These are phyloP conservation scores for Corythoichthys intestinalis DNA, from an alignment of 2,113 vertebrate genomes.

Conservation along the genomic window DNA sequence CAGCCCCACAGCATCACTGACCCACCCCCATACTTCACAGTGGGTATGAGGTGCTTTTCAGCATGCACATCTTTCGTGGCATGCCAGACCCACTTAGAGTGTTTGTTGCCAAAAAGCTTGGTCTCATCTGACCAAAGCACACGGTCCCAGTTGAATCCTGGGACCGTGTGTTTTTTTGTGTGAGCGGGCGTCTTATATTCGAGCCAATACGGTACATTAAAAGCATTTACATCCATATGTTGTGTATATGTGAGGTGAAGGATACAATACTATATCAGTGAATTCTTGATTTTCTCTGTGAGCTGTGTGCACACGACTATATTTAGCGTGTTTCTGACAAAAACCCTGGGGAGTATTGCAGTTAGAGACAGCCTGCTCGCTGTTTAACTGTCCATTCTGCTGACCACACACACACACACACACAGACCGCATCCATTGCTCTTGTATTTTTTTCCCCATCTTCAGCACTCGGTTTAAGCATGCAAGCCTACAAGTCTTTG, in stretches of 20 bases:
- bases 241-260: constrained; percentile 1
- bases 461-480: constrained; percentile 13
- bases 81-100: too few species aligned
- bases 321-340: constrained; percentile 44
- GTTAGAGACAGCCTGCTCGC: constrained; percentile 37
- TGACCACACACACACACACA: constrained; percentile 19
- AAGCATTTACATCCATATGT: not conserved
- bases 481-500: constrained; percentile 15
- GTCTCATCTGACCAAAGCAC: too few species aligned
- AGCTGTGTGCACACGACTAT: constrained; percentile 7
- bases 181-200: too few species aligned
- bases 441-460: constrained; percentile 14
- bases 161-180: too few species aligned
- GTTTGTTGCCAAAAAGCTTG: too few species aligned
- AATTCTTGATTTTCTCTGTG: not conserved
- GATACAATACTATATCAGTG: not conserved
- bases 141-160: too few species aligned
- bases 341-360: constrained; percentile 38
- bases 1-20: too few species aligned
- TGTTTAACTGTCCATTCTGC: constrained; percentile 15
- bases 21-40: too few species aligned
- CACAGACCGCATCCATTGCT: not conserved
- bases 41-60: too few species aligned
- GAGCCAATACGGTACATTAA: not conserved
- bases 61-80: too few species aligned